Percentiles rank a stretch among this genome's conserved stretches.
Evolutionary conservation across 2,113 vertebrate genomes (phyloP).

Genomic region (Puffinus mauretanicus): DNA sequence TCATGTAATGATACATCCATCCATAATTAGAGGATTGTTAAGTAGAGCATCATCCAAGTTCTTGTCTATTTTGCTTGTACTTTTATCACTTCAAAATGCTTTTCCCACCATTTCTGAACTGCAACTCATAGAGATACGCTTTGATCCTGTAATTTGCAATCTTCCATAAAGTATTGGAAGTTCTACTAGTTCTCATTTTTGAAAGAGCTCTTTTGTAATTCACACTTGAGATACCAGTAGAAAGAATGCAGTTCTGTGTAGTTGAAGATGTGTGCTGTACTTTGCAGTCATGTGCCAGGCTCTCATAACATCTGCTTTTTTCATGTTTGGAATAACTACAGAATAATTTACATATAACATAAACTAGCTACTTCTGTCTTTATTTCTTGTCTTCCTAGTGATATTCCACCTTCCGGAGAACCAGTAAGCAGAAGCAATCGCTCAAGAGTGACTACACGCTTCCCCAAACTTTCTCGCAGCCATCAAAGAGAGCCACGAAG

Average conservation of each 20-base stretch:
- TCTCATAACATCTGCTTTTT: conserved; percentile 52
- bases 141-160: conserved; percentile 15
- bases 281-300: conserved; percentile 21
- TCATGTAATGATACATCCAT: conserved; percentile 56
- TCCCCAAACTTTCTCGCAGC: conserved; percentile 85
- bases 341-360: not conserved
- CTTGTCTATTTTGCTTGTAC: conserved; percentile 44
- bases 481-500: conserved; percentile 82
- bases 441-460: conserved; percentile 81
- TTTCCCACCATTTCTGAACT: conserved; percentile 19
- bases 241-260: not conserved
- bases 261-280: conserved; percentile 19
- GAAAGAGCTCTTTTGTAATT: conserved; percentile 19
- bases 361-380: not conserved
- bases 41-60: conserved; percentile 44
- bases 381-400: conserved; percentile 75
- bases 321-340: not conserved
- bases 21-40: conserved; percentile 43
- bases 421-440: conserved; percentile 76
- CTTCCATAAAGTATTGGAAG: conserved; percentile 21
- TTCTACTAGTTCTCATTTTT: conserved; percentile 21
- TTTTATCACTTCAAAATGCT: conserved; percentile 37
- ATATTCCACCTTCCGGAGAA: conserved; percentile 81
- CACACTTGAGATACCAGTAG: not conserved
- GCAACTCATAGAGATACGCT: not conserved